Percentiles rank a stretch among this genome's conserved stretches.
Conservation (phyloP, 1,140 invertebrate species). For the Drosophila cardini region DNA sequence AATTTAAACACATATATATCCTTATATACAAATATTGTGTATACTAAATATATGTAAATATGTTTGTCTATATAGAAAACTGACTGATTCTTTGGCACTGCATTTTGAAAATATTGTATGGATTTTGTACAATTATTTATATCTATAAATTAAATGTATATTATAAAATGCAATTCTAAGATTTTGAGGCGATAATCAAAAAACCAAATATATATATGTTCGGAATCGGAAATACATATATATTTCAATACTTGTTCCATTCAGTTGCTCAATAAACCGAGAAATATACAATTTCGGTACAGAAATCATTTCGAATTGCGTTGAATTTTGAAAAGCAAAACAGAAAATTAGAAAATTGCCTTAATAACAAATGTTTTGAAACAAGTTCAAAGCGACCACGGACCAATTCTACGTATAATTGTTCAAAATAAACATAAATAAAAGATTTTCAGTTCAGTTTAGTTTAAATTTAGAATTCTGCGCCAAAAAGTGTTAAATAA, state of each 20-base stretch:
- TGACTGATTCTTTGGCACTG: slow-evolving; percentile 29
- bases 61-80: not conserved
- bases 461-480: slow-evolving; percentile 34
- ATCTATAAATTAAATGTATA: slow-evolving; percentile 27
- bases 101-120: slow-evolving; percentile 24
- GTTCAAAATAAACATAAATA: slow-evolving; percentile 48
- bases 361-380: slow-evolving; percentile 40
- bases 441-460: not conserved
- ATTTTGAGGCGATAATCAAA: slow-evolving; percentile 20
- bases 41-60: not conserved
- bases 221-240: not conserved
- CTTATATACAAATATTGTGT: slow-evolving; percentile 9
- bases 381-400: slow-evolving; percentile 35
- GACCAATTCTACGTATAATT: slow-evolving; percentile 14
- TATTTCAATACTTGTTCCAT: slow-evolving; percentile 1
- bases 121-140: slow-evolving; percentile 12
- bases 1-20: slow-evolving; percentile 25
- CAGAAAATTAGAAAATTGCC: slow-evolving; percentile 15
- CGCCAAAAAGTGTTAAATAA: slow-evolving; percentile 75
- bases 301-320: slow-evolving; percentile 17
- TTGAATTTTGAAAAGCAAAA: slow-evolving; percentile 23
- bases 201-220: not conserved
- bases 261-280: slow-evolving; percentile 10
- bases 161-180: slow-evolving; percentile 31
- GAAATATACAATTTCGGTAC: slow-evolving; percentile 17